Evolutionary conservation across 2,797 vertebrate species (phyloP).

Genomic region (Anguilla marmorata): DNA sequence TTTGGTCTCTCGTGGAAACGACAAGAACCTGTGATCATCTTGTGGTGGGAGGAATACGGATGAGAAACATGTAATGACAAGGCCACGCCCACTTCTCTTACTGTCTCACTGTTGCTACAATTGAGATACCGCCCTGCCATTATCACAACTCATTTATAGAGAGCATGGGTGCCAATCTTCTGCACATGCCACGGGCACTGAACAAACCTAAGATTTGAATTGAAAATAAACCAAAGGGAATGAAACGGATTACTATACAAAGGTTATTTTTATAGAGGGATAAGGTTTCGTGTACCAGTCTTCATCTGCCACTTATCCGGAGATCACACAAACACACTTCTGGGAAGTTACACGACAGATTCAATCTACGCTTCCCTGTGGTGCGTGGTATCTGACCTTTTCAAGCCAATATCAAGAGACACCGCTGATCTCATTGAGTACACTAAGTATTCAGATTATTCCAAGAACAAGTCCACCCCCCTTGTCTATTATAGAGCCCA

Average conservation of each 20-base stretch:
- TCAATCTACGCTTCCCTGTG: neutral
- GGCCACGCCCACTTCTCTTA: neutral
- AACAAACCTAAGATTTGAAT: constrained; percentile 1
- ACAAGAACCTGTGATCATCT: neutral
- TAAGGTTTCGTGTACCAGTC: neutral
- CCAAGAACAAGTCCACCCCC: neutral
- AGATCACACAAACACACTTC: neutral
- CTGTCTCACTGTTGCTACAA: neutral
- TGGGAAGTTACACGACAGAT: neutral
- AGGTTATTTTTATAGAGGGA: constrained; percentile 27
- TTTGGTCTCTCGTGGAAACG: neutral
- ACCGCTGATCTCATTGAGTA: neutral
- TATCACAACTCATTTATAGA: constrained; percentile 13
- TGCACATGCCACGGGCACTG: neutral
- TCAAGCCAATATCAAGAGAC: constrained; percentile 4
- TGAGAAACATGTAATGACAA: constrained; percentile 7
- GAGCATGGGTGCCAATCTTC: neutral
- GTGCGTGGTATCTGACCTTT: neutral
- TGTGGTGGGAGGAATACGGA: constrained; percentile 8
- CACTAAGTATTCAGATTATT: neutral
- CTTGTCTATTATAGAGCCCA: neutral
- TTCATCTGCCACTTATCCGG: constrained; percentile 9
- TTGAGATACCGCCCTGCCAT: constrained; percentile 8
- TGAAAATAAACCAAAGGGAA: constrained; percentile 19
- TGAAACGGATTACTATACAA: neutral